Base-by-base conservation (phyloP, 1,140 invertebrate genomes). In the Drosophila kurseongensis region DNA sequence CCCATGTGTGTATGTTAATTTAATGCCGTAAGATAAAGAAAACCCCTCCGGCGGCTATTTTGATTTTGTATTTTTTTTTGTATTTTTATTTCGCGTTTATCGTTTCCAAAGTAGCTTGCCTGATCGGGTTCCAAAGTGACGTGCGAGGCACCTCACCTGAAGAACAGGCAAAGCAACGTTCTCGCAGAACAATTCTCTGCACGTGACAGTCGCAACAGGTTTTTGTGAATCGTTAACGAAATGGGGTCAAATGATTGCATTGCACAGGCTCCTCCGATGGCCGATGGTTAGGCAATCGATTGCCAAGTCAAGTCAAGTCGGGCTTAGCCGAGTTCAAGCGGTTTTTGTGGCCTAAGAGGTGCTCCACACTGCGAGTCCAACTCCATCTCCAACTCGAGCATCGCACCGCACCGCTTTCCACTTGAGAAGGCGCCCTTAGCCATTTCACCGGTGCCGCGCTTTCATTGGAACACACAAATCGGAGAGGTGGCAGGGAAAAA, bases 171-270 rank as follows among this genome's bases (percentile, higher is more conserved):
- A 56, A 48, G 51, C 73, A 76, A 71, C 61, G 75, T 82, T 82
- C 79, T 78, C 79, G 65, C 42, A 56, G 77, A 78, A 56, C 55
- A 41, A 63, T 65, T 55, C 54, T 29, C 44, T 55, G 50, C 44
- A 55, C 73, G 42, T 51, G 62, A 67, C 68, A 63, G 55, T 32
- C 48, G 50, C 77, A 85, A 85, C 82, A 85, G 82, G 81, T 85
- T 86, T 45, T 69, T 48, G 67, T 67, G 82, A 76, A 83, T 79
- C 42, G 78, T 67, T 61, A 58, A 32, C 13, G 54, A 73, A 73
- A 75, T 41, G 47, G 38, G 73, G 73, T 75, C 73, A 67, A 75
- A 57, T 47, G 61, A 75, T 67, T 58, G 73, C 47, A 76, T 67
- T 76, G 59, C 47, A 57, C 61, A 76, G 73, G 61, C 65, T 57